Evolutionary conservation across 2,797 vertebrate species (phyloP).

Genomic region (Nothura maculosa): DNA sequence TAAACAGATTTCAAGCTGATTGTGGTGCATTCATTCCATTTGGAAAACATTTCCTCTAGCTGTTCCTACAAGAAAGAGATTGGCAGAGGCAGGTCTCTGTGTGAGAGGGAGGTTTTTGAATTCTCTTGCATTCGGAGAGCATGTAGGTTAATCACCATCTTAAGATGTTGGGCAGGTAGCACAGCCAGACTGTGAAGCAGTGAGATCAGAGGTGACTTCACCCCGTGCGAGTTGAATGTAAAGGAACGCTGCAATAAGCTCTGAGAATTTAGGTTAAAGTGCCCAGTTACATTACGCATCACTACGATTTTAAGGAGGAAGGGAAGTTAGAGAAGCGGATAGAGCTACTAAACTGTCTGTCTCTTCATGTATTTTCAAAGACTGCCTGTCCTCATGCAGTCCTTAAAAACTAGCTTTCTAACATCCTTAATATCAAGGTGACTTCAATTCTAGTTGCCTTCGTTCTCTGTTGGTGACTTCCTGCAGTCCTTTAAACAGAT

Average conservation of each 20-base stretch:
- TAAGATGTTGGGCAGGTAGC: constrained; percentile 13
- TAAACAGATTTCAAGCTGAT: not conserved
- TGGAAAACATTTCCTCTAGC: not conserved
- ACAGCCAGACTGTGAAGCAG: not conserved
- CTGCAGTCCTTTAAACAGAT: constrained; percentile 1
- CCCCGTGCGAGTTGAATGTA: not conserved
- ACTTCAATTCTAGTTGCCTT: constrained; percentile 47
- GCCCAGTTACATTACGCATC: not conserved
- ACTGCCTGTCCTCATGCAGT: not conserved
- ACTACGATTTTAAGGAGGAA: not conserved
- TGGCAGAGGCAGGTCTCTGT: not conserved
- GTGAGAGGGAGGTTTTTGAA: not conserved
- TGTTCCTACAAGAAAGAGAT: not conserved
- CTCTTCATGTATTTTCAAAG: constrained; percentile 2
- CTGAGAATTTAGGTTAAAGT: not conserved
- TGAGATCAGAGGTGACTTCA: constrained; percentile 18
- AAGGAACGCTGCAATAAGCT: not conserved
- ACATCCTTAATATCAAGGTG: not conserved
- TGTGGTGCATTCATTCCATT: not conserved
- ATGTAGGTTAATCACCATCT: constrained; percentile 13
- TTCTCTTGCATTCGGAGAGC: constrained; percentile 19
- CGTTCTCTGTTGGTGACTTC: not conserved
- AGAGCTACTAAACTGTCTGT: not conserved
- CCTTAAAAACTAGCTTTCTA: not conserved
- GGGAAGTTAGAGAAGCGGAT: not conserved